Percentiles rank a stretch among this genome's conserved stretches.
Evolutionary conservation across 2,888 invertebrate species (phyloP).

Genomic region (Meteorus cinctellus): DNA sequence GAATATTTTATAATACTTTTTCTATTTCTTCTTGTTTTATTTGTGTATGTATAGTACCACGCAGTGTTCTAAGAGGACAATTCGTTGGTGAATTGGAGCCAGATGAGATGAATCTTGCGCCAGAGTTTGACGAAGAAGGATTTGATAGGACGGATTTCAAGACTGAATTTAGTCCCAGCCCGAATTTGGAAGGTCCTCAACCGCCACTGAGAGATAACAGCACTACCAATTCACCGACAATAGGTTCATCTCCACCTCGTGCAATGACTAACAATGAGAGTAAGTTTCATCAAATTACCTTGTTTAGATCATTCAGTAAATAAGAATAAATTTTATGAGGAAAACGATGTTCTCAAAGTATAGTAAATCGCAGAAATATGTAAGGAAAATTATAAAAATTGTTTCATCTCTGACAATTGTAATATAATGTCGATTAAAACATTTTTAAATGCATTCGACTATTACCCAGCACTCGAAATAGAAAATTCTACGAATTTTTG

Average conservation of each 20-base stretch:
- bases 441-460: too few species aligned
- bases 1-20: neutral
- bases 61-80: constrained; percentile 87
- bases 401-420: too few species aligned
- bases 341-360: too few species aligned
- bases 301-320: neutral
- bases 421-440: too few species aligned
- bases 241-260: constrained; percentile 69
- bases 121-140: constrained; percentile 70
- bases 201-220: constrained; percentile 67
- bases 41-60: constrained; percentile 79
- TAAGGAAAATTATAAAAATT: too few species aligned
- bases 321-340: too few species aligned
- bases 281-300: constrained; percentile 55
- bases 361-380: too few species aligned
- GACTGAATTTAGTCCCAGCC: constrained; percentile 73
- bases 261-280: constrained; percentile 70
- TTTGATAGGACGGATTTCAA: constrained; percentile 74
- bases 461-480: too few species aligned
- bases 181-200: constrained; percentile 71
- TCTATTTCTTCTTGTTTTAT: neutral
- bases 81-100: constrained; percentile 86
- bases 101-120: constrained; percentile 78
- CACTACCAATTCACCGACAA: constrained; percentile 64
- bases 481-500: too few species aligned